A percentile compares a stretch with the other conserved stretches of the same genome.
phyloP scores from a whole-genome alignment of 2,888 invertebrate genomes.

The Microchrysa polita region DNA sequence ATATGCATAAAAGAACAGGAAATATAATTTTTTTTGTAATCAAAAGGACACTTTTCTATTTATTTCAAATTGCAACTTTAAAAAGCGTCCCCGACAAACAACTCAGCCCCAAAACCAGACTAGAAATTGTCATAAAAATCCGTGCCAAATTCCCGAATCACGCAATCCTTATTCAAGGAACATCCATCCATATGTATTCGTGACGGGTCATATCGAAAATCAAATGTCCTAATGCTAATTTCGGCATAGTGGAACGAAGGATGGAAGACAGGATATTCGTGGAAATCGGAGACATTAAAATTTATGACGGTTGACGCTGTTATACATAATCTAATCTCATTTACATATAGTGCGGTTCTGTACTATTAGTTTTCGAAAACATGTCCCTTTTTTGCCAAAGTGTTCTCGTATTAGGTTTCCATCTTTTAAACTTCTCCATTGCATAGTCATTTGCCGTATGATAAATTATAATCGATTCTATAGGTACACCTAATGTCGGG shows the following conservation, averaged over 20 bases:
- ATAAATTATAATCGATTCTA: slow-evolving; percentile 27
- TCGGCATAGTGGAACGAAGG: neutral
- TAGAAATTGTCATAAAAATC: no score
- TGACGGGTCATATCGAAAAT: neutral
- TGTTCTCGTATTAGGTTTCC: neutral
- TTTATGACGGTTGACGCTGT: slow-evolving; percentile 16
- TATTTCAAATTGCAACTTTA: no score
- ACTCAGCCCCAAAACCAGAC: no score
- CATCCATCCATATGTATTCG: neutral
- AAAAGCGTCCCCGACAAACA: no score
- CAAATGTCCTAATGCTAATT: neutral
- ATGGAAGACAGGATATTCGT: slow-evolving; percentile 23
- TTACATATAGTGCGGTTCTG: slow-evolving; percentile 17
- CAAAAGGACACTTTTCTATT: no score
- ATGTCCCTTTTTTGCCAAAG: neutral
- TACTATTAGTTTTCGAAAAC: slow-evolving; percentile 3
- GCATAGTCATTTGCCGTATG: slow-evolving; percentile 7
- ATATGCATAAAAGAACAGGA: no score
- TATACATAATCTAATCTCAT: slow-evolving; percentile 13
- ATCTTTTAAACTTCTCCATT: slow-evolving; percentile 13
- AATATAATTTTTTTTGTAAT: no score
- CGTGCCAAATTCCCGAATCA: no score
- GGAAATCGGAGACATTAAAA: slow-evolving; percentile 32
- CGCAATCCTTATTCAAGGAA: no score
- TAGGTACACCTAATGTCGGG: neutral